phyloP scores from a whole-genome alignment of 1,140 invertebrate species.

The Drosophila pectinifera region DNA sequence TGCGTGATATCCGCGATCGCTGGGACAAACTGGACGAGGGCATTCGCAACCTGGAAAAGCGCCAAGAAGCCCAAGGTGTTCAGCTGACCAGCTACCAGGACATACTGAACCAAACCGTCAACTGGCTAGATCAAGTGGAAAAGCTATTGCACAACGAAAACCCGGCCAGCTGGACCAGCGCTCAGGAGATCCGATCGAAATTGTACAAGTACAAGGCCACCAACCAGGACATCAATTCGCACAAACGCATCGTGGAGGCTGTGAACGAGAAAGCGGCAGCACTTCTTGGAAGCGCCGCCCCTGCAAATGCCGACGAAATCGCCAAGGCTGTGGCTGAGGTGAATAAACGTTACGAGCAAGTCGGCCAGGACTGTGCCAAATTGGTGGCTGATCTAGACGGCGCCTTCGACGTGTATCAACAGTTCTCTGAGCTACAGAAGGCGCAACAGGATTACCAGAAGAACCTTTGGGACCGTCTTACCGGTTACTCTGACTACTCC shows the following conservation, averaged over 20 bases:
- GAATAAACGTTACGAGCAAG: constrained; percentile 91
- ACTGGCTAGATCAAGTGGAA: constrained; percentile 95
- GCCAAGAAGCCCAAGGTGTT: constrained; percentile 92
- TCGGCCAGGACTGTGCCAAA: constrained; percentile 87
- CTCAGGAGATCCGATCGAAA: constrained; percentile 95
- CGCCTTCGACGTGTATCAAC: constrained; percentile 91
- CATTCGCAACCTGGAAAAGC: constrained; percentile 92
- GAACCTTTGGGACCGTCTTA: constrained; percentile 93
- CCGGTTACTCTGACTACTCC: constrained; percentile 91
- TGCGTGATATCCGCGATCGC: constrained; percentile 91
- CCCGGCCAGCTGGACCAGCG: constrained; percentile 88
- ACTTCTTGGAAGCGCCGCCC: constrained; percentile 86
- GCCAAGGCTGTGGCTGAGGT: constrained; percentile 89
- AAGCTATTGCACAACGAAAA: constrained; percentile 91
- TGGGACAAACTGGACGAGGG: constrained; percentile 94
- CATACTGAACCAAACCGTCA: constrained; percentile 91
- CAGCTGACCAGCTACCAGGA: constrained; percentile 95
- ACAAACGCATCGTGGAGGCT: constrained; percentile 95
- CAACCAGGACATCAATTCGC: constrained; percentile 94
- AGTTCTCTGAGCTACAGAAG: constrained; percentile 94
- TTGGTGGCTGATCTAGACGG: constrained; percentile 90
- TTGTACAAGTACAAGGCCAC: constrained; percentile 94
- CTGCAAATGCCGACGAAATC: constrained; percentile 87
- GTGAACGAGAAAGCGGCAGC: constrained; percentile 92
- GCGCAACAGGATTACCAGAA: constrained; percentile 94